A percentile compares a stretch with the other conserved stretches of the same genome.
Conservation (phyloP, 2,113 vertebrate species). For the Clarias macrocephalus region DNA sequence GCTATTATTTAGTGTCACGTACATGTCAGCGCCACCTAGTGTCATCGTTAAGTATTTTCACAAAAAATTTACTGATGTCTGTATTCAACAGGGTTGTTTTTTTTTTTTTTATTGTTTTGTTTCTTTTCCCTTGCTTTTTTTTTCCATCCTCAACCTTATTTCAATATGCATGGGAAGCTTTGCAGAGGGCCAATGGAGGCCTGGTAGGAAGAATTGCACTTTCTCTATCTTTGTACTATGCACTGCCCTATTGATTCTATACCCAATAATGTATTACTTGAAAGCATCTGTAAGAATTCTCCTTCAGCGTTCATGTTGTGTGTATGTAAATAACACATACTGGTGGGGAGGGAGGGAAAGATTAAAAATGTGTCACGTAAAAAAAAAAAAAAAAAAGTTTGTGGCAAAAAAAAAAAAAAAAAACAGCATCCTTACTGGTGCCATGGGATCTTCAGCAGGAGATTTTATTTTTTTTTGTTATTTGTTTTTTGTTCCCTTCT, state of each 20-base stretch:
- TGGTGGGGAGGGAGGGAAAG: constrained; percentile 49
- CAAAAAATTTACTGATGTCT: constrained; percentile 2
- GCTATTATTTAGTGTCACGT: constrained; percentile 86
- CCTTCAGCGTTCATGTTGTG: constrained; percentile 85
- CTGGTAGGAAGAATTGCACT: constrained; percentile 98
- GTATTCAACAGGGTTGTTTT: constrained; percentile 63
- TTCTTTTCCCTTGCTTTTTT: constrained; percentile 58
- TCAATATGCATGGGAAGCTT: constrained; percentile 83
- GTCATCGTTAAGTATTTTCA: constrained; percentile 76
- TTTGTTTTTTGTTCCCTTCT: constrained; percentile 71
- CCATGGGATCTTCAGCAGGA: constrained; percentile 91
- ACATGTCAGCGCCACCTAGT: constrained; percentile 78
- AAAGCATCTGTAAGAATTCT: constrained; percentile 90
- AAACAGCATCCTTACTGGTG: constrained; percentile 76
- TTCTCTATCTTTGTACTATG: constrained; percentile 99
- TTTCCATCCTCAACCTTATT: constrained; percentile 50
- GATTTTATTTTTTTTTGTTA: constrained; percentile 64
- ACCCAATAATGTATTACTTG: constrained; percentile 97
- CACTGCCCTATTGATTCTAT: constrained; percentile 99
- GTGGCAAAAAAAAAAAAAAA: constrained; percentile 71
- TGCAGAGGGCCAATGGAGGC: constrained; percentile 77
- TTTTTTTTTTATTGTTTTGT: constrained; percentile 54
- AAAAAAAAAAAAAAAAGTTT: constrained; percentile 54
- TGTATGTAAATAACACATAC: constrained; percentile 93
- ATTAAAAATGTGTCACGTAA: constrained; percentile 65